A percentile compares a stretch with the other conserved stretches of the same genome.
Evolutionary conservation across 2,888 invertebrate species (phyloP).

Genomic region (Acheta domesticus): DNA sequence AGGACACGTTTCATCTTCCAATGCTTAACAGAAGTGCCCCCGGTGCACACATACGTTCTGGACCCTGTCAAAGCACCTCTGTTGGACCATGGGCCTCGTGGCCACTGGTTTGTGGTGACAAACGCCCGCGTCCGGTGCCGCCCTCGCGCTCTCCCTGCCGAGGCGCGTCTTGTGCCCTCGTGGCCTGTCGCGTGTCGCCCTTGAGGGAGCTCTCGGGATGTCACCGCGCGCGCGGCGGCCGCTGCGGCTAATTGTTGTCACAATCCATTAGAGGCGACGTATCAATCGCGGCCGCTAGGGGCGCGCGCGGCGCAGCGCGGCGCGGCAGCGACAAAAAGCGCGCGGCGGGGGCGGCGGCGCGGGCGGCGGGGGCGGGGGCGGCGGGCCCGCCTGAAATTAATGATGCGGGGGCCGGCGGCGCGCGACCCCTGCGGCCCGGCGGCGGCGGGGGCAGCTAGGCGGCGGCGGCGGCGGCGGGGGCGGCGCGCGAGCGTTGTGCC

Average conservation of each 20-base stretch:
- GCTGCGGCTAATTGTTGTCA: neutral
- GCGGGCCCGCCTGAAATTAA: neutral
- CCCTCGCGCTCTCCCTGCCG: too few species aligned
- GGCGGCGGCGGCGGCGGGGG: neutral
- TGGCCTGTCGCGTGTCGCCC: too few species aligned
- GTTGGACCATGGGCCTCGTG: too few species aligned
- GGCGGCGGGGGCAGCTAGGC: neutral
- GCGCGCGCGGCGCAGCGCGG: neutral
- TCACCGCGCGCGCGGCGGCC: too few species aligned
- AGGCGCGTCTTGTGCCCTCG: too few species aligned
- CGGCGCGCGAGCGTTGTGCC: neutral
- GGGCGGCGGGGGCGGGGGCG: neutral
- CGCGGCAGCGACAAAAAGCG: neutral
- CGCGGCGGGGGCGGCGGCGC: neutral
- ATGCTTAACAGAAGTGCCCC: too few species aligned
- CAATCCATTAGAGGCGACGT: slow-evolving; percentile 1
- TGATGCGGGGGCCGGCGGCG: neutral
- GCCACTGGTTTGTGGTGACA: too few species aligned
- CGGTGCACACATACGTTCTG: too few species aligned
- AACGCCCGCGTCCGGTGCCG: too few species aligned
- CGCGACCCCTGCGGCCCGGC: neutral
- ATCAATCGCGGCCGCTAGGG: neutral
- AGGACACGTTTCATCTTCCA: too few species aligned
- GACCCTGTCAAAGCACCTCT: too few species aligned
- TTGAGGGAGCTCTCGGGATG: too few species aligned